Base-by-base conservation (phyloP, 2,888 invertebrate species). In the Aleiodes alternator region DNA sequence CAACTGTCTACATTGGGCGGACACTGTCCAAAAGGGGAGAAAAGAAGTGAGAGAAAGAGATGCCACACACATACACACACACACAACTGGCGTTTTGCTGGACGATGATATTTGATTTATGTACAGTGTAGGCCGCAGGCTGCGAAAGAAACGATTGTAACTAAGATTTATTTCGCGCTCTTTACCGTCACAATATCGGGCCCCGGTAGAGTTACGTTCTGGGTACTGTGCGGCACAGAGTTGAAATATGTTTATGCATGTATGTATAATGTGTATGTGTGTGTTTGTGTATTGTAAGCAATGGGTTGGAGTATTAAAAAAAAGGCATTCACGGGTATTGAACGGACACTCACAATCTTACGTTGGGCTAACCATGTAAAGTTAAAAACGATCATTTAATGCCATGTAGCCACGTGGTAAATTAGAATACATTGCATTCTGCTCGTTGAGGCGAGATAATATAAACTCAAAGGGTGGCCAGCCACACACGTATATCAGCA, bases 121-220 rank as follows among this genome's bases (percentile, higher is more conserved):
- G 84, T 76, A 73, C 83, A 82, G 82, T 81, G 84, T 85, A 82
- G 85, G 85, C 83, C 82, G 83, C 81, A 79, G 84, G 82, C 82
- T 83, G 83, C 82, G 81, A 85, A 87, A 85, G 86, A 86, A 87
- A 84, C 85, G 83, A 86, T 84, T 85, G 83, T 84, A 87, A 86
- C 86, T 84, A 85, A 87, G 87, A 87, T 87, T 87, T 87, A 87
- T 87, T 85, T 84, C 82, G 82, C 83, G 83, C 87, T 86, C 86
- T 87, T 87, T 86, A 86, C 86, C 83, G 86, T 86, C 87, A 86
- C 86, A 87, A 86, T 84, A 85, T 82, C 84, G 82, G 66, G 83
- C 85, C 84, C 83, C 82, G 82, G 82, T 81, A 79, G 81, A 80
- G 82, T 82, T 81, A 84, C 82, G 81, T 82, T 80, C 80, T 66